phyloP scores from a whole-genome alignment of 2,113 vertebrate species.

The Rattus rattus region DNA sequence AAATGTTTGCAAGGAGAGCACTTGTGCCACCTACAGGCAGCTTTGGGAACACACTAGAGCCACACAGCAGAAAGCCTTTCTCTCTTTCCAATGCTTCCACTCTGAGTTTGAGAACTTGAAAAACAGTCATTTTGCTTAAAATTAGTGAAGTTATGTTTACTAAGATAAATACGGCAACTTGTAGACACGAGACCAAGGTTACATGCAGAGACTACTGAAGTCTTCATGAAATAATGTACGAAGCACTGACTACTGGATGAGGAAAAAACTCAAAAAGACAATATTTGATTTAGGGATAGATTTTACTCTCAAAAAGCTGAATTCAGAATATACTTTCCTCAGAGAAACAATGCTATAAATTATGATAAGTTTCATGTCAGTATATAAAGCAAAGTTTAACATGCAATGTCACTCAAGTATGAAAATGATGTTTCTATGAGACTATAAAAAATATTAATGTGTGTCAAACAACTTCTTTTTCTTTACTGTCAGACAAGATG shows the following conservation, averaged over 20 bases:
- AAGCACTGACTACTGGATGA: neutral
- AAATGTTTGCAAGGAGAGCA: neutral
- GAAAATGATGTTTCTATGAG: neutral
- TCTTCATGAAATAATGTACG: neutral
- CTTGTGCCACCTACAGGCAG: conserved; percentile 41
- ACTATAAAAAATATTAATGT: conserved; percentile 42
- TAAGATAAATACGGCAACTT: conserved; percentile 27
- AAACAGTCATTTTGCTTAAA: conserved; percentile 29
- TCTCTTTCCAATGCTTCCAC: conserved; percentile 16
- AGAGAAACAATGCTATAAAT: conserved; percentile 23
- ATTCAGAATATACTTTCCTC: neutral
- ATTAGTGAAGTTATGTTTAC: neutral
- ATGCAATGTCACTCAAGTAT: conserved; percentile 4
- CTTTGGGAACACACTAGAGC: neutral
- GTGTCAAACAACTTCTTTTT: neutral
- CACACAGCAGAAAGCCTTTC: neutral
- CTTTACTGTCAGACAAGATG: neutral
- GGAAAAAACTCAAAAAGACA: neutral
- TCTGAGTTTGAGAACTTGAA: conserved; percentile 24
- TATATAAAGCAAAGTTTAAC: conserved; percentile 17
- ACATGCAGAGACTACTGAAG: neutral
- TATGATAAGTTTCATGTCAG: neutral
- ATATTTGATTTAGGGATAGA: neutral
- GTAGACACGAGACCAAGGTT: conserved; percentile 1
- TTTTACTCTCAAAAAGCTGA: conserved; percentile 17